phyloP scores from a whole-genome alignment of 2,797 vertebrate species.

The Anas flavirostris region DNA sequence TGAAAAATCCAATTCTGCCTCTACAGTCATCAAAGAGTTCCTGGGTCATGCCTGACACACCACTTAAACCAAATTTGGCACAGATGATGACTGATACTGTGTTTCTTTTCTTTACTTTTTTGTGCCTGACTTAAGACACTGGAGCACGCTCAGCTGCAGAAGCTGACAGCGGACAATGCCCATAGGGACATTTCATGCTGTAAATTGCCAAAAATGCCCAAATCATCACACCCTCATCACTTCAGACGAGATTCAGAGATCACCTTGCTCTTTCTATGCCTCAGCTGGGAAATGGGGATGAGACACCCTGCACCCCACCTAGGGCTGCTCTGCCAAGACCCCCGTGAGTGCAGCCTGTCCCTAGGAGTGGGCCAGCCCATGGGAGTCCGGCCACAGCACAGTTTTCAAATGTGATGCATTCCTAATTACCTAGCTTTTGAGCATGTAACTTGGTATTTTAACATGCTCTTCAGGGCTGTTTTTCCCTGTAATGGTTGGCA shows the following conservation, averaged over 20 bases:
- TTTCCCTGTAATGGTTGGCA: neutral
- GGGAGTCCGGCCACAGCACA: neutral
- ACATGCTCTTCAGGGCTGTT: neutral
- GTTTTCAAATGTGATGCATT: neutral
- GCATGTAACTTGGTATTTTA: neutral
- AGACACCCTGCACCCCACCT: neutral
- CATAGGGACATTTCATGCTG: neutral
- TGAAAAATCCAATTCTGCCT: neutral
- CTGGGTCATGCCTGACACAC: neutral
- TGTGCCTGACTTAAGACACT: neutral
- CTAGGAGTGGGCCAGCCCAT: neutral
- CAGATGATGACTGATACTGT: neutral
- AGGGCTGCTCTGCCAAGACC: neutral
- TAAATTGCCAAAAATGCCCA: neutral
- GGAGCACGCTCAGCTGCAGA: neutral
- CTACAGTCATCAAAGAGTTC: neutral
- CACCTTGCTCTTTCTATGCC: neutral
- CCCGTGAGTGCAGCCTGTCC: accelerated
- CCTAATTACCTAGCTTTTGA: neutral
- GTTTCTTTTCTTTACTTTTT: neutral
- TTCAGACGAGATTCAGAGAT: neutral
- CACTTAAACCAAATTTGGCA: neutral
- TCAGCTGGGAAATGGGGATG: neutral
- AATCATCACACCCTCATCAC: neutral
- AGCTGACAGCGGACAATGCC: neutral